Conservation (phyloP, 2,113 vertebrate genomes). For the Buteo buteo region DNA sequence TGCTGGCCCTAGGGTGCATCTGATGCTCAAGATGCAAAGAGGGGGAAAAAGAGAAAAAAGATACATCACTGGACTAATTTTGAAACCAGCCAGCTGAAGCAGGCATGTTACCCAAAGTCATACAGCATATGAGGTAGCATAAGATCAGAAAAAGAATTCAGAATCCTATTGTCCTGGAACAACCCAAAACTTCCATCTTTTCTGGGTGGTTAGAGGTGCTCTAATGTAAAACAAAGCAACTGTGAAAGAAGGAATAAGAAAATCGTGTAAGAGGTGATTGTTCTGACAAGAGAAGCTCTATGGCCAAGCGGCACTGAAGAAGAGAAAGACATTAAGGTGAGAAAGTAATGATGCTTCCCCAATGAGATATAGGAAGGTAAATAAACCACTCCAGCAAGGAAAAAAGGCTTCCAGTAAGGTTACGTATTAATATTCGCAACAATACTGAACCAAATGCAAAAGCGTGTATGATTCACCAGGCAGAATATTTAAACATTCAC, state of each 20-base stretch:
- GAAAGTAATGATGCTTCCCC: neutral
- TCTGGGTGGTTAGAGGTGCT: neutral
- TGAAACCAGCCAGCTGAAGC: neutral
- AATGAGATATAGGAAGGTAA: neutral
- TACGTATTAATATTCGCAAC: neutral
- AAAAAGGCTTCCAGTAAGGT: neutral
- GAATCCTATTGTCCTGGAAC: neutral
- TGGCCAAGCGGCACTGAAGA: neutral
- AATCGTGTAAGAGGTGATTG: neutral
- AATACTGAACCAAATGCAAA: neutral
- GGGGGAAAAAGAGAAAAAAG: neutral
- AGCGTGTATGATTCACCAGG: neutral
- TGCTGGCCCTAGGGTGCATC: neutral
- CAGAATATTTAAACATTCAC: neutral
- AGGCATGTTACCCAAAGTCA: neutral
- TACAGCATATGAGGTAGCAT: rapidly evolving
- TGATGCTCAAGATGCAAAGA: neutral
- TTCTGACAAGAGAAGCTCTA: neutral
- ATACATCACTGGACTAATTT: neutral
- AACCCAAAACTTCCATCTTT: neutral
- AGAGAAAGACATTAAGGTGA: neutral
- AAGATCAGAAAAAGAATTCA: neutral
- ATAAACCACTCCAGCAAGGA: neutral
- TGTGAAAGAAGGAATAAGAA: neutral
- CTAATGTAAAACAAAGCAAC: neutral